Conservation (phyloP, 2,113 vertebrate species). For the Pelmatolapia mariae region DNA sequence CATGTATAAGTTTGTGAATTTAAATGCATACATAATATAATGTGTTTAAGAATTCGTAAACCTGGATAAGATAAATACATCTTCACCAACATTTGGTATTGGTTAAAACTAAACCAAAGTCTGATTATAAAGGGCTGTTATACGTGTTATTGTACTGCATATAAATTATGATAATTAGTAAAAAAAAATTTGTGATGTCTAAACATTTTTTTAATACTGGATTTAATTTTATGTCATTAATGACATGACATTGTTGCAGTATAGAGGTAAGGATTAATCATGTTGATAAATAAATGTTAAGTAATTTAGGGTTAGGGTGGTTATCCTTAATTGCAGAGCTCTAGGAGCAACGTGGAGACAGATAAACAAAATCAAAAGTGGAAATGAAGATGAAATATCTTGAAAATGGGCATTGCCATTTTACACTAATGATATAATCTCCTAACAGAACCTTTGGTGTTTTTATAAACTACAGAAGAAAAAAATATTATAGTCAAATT, state of each 20-base stretch:
- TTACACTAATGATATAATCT: background rate
- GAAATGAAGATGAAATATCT: fast-evolving
- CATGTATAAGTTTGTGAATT: background rate
- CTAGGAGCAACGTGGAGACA: background rate
- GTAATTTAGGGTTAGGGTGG: background rate
- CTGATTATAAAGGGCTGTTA: background rate
- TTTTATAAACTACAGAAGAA: background rate
- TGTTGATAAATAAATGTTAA: background rate
- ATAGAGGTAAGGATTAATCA: background rate
- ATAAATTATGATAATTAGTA: background rate
- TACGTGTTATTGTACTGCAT: background rate
- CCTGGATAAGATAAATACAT: background rate
- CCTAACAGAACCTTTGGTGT: fast-evolving
- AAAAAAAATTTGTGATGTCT: too few relatives aligned
- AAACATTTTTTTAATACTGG: background rate
- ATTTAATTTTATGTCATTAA: background rate
- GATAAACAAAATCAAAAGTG: background rate
- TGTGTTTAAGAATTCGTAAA: background rate
- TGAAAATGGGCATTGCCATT: background rate
- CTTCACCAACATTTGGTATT: background rate
- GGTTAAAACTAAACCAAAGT: background rate
- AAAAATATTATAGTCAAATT: background rate
- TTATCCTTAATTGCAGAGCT: background rate
- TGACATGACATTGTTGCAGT: background rate
- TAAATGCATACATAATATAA: background rate